phyloP scores from a whole-genome alignment of 30 jellyfish, hydroid and myxozoan species.

The Turritopsis rubra region DNA sequence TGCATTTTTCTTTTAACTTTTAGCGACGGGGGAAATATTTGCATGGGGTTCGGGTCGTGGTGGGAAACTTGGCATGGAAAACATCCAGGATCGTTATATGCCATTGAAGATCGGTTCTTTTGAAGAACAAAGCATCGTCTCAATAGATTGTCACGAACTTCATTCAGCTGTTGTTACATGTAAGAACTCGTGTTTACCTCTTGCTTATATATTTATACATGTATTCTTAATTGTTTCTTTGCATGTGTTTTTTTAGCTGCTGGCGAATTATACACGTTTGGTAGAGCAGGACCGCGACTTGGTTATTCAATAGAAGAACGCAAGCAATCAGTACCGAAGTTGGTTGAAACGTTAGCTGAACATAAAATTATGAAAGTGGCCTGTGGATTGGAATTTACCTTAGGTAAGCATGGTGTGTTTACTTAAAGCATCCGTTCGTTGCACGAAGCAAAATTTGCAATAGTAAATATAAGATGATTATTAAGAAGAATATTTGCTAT shows the following conservation, averaged over 20 bases:
- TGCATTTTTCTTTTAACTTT: neutral
- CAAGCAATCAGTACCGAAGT: conserved; percentile 69
- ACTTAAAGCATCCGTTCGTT: too few relatives aligned
- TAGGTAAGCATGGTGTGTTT: conserved; percentile 48
- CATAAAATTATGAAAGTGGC: conserved; percentile 29
- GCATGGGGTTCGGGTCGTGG: conserved; percentile 98
- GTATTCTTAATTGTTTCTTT: neutral
- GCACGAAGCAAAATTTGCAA: too few relatives aligned
- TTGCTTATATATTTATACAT: too few relatives aligned
- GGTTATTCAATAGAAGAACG: conserved; percentile 76
- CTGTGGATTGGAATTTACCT: conserved; percentile 45
- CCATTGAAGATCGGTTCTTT: conserved; percentile 73
- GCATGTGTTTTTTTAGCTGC: conserved; percentile 37
- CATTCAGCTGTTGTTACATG: conserved; percentile 91
- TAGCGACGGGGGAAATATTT: conserved; percentile 84
- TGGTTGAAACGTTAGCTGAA: conserved; percentile 38
- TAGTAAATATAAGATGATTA: too few relatives aligned
- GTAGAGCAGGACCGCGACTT: conserved; percentile 84
- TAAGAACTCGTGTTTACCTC: neutral
- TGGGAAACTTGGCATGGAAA: conserved; percentile 87
- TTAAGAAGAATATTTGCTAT: too few relatives aligned
- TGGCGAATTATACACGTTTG: conserved; percentile 79
- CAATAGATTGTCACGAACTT: conserved; percentile 72
- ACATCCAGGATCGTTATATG: conserved; percentile 86
- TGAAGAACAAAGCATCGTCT: conserved; percentile 44